Evolutionary conservation across 2,888 invertebrate species (phyloP), one percentile per base, ranked within the genome.

Genomic region (Hypolimnas misippus): DNA sequence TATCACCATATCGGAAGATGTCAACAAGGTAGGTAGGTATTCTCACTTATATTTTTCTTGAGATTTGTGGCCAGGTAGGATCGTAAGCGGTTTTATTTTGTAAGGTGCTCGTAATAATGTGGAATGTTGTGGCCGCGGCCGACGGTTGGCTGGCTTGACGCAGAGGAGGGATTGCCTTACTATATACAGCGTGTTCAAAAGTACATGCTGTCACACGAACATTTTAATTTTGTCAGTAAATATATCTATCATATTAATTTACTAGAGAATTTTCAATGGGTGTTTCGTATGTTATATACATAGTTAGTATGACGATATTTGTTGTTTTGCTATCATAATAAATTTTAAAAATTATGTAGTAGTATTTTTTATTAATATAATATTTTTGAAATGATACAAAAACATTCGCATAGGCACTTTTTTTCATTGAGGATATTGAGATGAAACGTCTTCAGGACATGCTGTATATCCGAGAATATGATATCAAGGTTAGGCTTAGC

Each of bases 401-500:
- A 14, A 25, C 25, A 25, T 25, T 6, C 3, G n/a, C 12, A 14
- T 49, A 3, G 14, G 4, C 16, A 12, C 31, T 21, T 8, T 33
- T 52, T 42, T 17, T n/a, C 44, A 57, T 44, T 3, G 10, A 29
- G 7, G 2, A 12, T 14, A 14, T 29, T 29, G 49, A 49, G 38
- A 29, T n/a, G 21, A 56, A 50, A 35, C n/a, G n/a, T 55, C 55
- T 54, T 19, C 14, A 51, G 57, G 56, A 60, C 90, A 87, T 76
- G 83, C 88, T 83, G 79, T 89, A 86, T 81, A 83, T 76, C 70
- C 74, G 78, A 86, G 88, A 90, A 88, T 90, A 91, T 89, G 90
- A 91, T 91, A 92, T 91, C 92, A 92, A 92, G 91, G 90, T 90
- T 91, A 90, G 91, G 86, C 90, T 92, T 91, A 91, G 90, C 89